phyloP scores from a whole-genome alignment of 2,113 vertebrate genomes.

The Hyperopisus bebe region DNA sequence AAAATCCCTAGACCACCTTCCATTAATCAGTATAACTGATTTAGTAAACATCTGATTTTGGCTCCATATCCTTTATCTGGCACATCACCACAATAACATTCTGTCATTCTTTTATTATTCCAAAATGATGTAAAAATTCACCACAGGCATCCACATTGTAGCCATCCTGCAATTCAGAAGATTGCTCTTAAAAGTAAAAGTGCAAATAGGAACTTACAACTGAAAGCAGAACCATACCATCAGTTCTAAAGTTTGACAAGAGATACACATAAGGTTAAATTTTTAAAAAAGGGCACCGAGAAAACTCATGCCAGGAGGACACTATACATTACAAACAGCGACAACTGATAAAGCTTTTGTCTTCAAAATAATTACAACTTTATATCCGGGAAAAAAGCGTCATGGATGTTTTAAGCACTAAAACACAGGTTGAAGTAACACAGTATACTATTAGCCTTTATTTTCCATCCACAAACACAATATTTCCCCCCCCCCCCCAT shows the following conservation, averaged over 20 bases:
- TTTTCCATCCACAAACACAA: neutral
- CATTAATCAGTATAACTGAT: neutral
- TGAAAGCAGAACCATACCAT: neutral
- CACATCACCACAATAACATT: neutral
- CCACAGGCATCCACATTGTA: neutral
- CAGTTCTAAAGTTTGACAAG: neutral
- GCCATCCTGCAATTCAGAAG: neutral
- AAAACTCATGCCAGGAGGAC: neutral
- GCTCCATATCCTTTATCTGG: neutral
- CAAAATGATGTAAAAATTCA: neutral
- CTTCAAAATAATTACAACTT: neutral
- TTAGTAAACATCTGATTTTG: neutral
- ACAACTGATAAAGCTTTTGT: neutral
- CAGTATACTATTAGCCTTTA: neutral
- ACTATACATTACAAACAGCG: neutral
- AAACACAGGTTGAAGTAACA: neutral
- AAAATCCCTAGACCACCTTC: neutral
- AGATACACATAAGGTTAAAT: neutral
- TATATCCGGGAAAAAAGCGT: neutral
- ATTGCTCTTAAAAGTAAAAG: neutral
- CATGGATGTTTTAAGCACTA: neutral
- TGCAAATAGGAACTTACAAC: neutral
- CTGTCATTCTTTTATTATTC: neutral
- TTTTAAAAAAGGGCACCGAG: neutral
- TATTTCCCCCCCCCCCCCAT: neutral